phyloP scores from a whole-genome alignment of 2,888 invertebrate genomes.

The Epinotia demarniana region DNA sequence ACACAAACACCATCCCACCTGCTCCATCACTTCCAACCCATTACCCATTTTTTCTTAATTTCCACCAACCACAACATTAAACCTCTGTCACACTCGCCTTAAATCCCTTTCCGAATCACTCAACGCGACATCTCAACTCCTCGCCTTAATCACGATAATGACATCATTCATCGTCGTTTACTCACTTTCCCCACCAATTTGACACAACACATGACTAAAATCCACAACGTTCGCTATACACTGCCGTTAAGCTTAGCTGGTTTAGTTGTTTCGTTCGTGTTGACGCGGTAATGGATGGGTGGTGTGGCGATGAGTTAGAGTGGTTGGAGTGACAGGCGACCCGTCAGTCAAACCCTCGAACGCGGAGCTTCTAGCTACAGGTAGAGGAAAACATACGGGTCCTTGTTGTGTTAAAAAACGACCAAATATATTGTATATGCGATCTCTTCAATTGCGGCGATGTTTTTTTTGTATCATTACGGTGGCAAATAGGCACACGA shows the following conservation, averaged over 20 bases:
- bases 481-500: too few species aligned
- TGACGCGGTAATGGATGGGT: slow-evolving; percentile 55
- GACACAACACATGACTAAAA: slow-evolving; percentile 46
- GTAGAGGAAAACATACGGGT: slow-evolving; percentile 61
- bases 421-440: neutral
- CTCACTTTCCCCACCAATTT: slow-evolving; percentile 57
- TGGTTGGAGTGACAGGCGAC: slow-evolving; percentile 55
- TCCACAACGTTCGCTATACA: slow-evolving; percentile 48
- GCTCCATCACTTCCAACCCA: neutral
- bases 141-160: slow-evolving; percentile 78
- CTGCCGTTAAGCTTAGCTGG: slow-evolving; percentile 49
- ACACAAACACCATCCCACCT: neutral
- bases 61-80: slow-evolving; percentile 41
- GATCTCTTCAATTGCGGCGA: neutral
- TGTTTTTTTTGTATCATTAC: neutral
- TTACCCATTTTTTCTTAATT: slow-evolving; percentile 21
- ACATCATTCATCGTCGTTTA: slow-evolving; percentile 78
- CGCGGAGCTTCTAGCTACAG: slow-evolving; percentile 62
- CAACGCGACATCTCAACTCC: slow-evolving; percentile 75
- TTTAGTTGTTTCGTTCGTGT: neutral
- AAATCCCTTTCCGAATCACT: slow-evolving; percentile 66
- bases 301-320: slow-evolving; percentile 47
- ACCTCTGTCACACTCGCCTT: slow-evolving; percentile 55
- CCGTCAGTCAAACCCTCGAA: slow-evolving; percentile 73
- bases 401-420: slow-evolving; percentile 42